Base-by-base conservation (phyloP, 2,888 invertebrate genomes). In the Pardosa pseudoannulata region DNA sequence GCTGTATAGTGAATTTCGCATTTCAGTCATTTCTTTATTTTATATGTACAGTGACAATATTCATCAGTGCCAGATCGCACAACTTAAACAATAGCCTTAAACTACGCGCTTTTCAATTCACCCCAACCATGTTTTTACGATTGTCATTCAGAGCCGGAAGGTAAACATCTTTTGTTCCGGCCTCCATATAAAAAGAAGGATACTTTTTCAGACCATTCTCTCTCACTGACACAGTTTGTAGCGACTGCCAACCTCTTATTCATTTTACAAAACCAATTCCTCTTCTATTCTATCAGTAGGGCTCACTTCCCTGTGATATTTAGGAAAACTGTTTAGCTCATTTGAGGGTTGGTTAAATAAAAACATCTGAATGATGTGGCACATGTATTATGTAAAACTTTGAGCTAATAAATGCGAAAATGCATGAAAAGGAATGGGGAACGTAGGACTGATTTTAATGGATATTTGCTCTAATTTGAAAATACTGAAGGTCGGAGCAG, bases 331-430 rank as follows among this genome's bases (percentile, higher is more conserved):
- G 9, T 32, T 65, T 27, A 64, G 36, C 65, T 74, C 67, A 27
- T 81, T 75, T 81, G 74, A 56, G 75, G 70, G 36, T 29, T 75
- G 73, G 74, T 75, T 70, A 75, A 81, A 81, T 70, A 75, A 70
- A 71, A 71, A 32, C 13, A 50, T 50, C 56, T 13, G 31, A 67
- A 70, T 81, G 75, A 62, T 62, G 19, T 70, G 62, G 74, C 68
- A 39, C 36, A 62, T 56, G 36, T 41, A 70, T 62, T 62, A 74
- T 75, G 13, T n/a, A n/a, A n/a, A n/a, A n/a, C n/a, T n/a, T n/a
- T n/a, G n/a, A n/a, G n/a, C n/a, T n/a, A n/a, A n/a, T n/a, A n/a
- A n/a, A n/a, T n/a, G n/a, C 50, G 28, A 67, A 13, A 31, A 28
- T 67, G 62, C 19, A 64, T 64, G 28, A 64, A 31, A 13, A 31